Conservation (phyloP, 2,113 vertebrate species). For the Pelobates fuscus region DNA sequence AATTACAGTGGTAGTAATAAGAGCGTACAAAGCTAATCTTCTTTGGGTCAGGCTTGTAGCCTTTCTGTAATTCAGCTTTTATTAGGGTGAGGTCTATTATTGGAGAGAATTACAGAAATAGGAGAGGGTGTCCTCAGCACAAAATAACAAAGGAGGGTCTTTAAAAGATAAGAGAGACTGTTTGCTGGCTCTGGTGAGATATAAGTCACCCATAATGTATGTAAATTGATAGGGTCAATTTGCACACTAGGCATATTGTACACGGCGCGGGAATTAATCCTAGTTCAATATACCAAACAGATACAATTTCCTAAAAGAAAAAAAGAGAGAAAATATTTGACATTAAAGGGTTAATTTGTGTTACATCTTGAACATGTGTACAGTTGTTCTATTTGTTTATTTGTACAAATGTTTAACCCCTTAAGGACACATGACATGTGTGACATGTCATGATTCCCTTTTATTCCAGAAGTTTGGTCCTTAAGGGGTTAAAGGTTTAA, state of each 20-base stretch:
- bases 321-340: too few relatives aligned
- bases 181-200: constrained; percentile 73
- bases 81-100: constrained; percentile 77
- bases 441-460: too few relatives aligned
- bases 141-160: constrained; percentile 85
- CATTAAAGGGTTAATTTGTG: too few relatives aligned
- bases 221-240: constrained; percentile 76
- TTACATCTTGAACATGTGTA: too few relatives aligned
- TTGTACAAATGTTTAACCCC: too few relatives aligned
- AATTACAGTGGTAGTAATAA: constrained; percentile 80
- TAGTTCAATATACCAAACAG: constrained; percentile 41
- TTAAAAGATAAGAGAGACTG: constrained; percentile 77
- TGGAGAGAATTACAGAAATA: constrained; percentile 72
- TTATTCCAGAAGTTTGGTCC: too few relatives aligned
- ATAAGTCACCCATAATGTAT: constrained; percentile 68
- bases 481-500: too few relatives aligned
- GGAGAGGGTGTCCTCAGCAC: constrained; percentile 75
- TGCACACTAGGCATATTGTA: constrained; percentile 55
- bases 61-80: constrained; percentile 78
- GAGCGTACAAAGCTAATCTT: constrained; percentile 74
- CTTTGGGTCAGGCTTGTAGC: constrained; percentile 72
- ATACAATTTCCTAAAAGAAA: background rate
- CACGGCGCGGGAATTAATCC: constrained; percentile 75
- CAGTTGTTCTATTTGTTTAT: too few relatives aligned
- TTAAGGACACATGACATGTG: too few relatives aligned